Conservation (phyloP, 2,113 vertebrate genomes). For the Tupaia tana region DNA sequence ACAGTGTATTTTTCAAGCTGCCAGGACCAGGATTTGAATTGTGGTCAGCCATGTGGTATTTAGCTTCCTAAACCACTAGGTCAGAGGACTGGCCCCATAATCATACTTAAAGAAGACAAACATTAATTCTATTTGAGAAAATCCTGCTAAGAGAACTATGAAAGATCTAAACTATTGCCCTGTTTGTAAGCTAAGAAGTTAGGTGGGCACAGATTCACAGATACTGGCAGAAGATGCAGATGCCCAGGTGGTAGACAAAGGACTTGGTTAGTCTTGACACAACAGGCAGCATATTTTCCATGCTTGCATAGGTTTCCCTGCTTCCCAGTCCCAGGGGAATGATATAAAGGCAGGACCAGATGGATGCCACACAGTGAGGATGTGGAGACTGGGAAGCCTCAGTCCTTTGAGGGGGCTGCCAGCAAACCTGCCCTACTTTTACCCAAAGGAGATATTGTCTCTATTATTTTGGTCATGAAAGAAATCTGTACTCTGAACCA, state of each 20-base stretch:
- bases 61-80: no score
- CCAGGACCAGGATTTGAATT: no score
- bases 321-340: accelerated
- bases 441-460: neutral
- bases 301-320: neutral
- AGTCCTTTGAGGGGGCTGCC: neutral
- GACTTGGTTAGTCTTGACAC: neutral
- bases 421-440: neutral
- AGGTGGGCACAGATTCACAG: neutral
- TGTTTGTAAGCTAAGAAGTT: neutral
- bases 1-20: no score
- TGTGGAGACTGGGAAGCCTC: neutral
- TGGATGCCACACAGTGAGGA: neutral
- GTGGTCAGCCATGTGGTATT: no score
- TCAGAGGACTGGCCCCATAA: no score
- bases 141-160: neutral
- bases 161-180: neutral
- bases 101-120: neutral
- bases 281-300: neutral
- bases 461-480: neutral
- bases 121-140: neutral
- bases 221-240: neutral
- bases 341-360: neutral
- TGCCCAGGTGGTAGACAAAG: neutral
- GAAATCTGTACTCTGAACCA: neutral